Evolutionary conservation across 2,888 invertebrate species (phyloP), one percentile per base, ranked within the genome.

Genomic region (Eristalinus aeneus): DNA sequence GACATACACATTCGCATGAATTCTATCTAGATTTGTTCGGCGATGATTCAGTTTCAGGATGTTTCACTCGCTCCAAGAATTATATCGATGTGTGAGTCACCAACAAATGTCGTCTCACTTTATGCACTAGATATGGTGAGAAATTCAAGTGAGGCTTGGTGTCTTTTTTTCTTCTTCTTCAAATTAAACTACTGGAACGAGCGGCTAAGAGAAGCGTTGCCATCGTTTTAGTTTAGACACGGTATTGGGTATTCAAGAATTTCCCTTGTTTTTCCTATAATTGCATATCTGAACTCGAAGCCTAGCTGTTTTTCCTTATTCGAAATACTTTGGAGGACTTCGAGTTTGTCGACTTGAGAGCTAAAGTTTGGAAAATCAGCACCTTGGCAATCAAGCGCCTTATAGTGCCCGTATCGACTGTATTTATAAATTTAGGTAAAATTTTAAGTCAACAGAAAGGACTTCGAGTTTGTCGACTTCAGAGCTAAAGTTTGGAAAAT

Each of bases 1-100:
- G 75, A 71, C 79, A 71, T 64, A 78, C 56, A 58, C 69, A 71
- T n/a, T 11, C 53, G 54, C 27, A 46, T n/a, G 16, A 8, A 16
- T 6, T 46, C 16, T 16, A 46, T 46, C 46, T 46, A 16, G 46
- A 16, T 54, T 79, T 56, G 31, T 32, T 68, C 32, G 61, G 67
- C 61, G 61, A 58, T 39, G 58, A 53, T 79, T 79, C 54, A 20
- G 39, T 46, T 74, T 74, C 34, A n/a, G 20, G 16, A 58, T 54
- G 71, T 71, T 71, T 27, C 23, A 20, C 9, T 12, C 61, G 58
- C 71, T 71, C 71, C 46, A 46, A 58, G 71, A 46, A 46, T n/a
- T 46, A 46, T 46, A 71, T 71, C 58, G 22, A 56, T 69, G 23
- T 58, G 58, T 39, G 69, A 54, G 16, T 60, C 23, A 56, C 27